phyloP scores from a whole-genome alignment of 1,140 invertebrate genomes.

The Drosophila pandora region DNA sequence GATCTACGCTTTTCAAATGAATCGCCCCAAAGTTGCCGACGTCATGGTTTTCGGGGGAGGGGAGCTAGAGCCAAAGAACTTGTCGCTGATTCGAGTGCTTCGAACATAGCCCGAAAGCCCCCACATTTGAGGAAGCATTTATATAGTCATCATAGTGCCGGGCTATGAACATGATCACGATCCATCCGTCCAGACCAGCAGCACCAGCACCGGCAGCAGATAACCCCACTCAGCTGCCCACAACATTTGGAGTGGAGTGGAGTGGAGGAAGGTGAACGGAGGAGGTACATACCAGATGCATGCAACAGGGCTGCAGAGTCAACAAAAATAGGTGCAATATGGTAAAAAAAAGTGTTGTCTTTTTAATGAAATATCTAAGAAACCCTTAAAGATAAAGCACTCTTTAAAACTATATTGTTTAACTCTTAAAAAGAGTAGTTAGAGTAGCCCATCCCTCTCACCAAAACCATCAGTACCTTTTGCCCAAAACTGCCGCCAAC shows the following conservation, averaged over 20 bases:
- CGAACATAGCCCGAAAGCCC: constrained; percentile 16
- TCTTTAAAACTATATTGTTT: background rate
- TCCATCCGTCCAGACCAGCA: constrained; percentile 31
- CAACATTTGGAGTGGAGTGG: constrained; percentile 17
- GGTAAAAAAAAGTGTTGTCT: background rate
- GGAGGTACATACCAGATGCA: constrained; percentile 1
- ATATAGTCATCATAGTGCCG: constrained; percentile 52
- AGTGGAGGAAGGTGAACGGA: constrained; percentile 5
- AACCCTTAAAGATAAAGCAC: too few relatives aligned
- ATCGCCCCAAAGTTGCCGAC: constrained; percentile 54
- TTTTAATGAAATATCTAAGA: background rate
- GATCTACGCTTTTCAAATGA: constrained; percentile 64
- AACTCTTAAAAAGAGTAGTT: background rate
- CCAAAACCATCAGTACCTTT: background rate
- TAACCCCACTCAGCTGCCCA: constrained; percentile 57
- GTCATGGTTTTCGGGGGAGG: constrained; percentile 46
- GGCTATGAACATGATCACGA: constrained; percentile 51
- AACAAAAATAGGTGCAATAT: background rate
- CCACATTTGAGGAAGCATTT: constrained; percentile 51
- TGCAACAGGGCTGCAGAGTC: constrained; percentile 24
- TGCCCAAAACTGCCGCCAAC: background rate
- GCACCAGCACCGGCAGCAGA: constrained; percentile 28
- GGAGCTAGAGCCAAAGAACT: constrained; percentile 23
- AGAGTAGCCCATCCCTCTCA: background rate
- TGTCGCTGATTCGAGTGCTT: constrained; percentile 57